A percentile compares a stretch with the other conserved stretches of the same genome.
These are phyloP conservation scores for Drosophila saltans DNA, from an alignment of 1,140 invertebrate species.

Conservation along the genomic window DNA sequence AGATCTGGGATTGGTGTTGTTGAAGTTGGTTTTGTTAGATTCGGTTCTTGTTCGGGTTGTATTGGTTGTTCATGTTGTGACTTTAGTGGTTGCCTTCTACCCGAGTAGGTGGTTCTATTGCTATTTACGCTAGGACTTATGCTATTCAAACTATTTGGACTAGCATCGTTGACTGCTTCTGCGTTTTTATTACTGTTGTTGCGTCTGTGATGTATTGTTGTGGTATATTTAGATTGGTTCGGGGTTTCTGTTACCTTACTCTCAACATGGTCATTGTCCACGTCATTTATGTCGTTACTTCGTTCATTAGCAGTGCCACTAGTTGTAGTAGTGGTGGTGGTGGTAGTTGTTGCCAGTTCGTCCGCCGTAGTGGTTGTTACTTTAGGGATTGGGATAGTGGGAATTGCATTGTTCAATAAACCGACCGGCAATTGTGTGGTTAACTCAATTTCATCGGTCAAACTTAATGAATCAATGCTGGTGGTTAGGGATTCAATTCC, in stretches of 20 bases:
- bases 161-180: slow-evolving; percentile 70
- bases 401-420: slow-evolving; percentile 30
- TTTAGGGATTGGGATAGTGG: slow-evolving; percentile 42
- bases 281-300: slow-evolving; percentile 41
- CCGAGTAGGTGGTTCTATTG: slow-evolving; percentile 61
- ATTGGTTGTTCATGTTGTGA: slow-evolving; percentile 16
- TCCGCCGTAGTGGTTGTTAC: slow-evolving; percentile 67
- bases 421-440: slow-evolving; percentile 37
- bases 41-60: slow-evolving; percentile 29
- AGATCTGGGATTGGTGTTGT: slow-evolving; percentile 54
- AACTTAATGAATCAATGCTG: slow-evolving; percentile 25
- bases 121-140: slow-evolving; percentile 61
- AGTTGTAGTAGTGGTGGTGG: slow-evolving; percentile 36
- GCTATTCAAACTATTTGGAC: slow-evolving; percentile 72
- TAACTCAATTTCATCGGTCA: slow-evolving; percentile 35
- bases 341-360: slow-evolving; percentile 49
- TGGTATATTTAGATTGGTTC: slow-evolving; percentile 53
- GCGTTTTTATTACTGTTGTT: slow-evolving; percentile 48
- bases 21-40: slow-evolving; percentile 16
- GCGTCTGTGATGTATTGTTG: slow-evolving; percentile 43
- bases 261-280: slow-evolving; percentile 49
- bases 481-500: slow-evolving; percentile 37
- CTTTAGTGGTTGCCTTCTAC: slow-evolving; percentile 71
- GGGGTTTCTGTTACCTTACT: slow-evolving; percentile 68
- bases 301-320: slow-evolving; percentile 35